These are phyloP conservation scores for Myripristis murdjan DNA, from an alignment of 2,797 vertebrate species.

Conservation along the genomic window DNA sequence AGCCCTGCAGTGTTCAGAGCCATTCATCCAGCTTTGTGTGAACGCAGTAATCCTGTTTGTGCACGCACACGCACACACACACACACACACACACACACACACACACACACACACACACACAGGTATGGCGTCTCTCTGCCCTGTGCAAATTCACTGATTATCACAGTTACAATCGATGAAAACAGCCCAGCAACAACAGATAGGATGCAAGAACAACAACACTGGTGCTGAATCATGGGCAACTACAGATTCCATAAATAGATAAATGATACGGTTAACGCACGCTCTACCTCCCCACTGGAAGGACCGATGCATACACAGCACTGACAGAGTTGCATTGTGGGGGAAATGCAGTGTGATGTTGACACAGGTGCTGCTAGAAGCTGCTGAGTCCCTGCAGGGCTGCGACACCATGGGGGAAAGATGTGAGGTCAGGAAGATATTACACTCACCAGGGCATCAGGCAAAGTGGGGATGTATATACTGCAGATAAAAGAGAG, in stretches of 20 bases:
- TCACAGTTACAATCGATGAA: constrained; percentile 10
- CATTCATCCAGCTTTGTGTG: background rate
- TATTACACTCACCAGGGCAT: background rate
- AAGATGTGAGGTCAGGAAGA: background rate
- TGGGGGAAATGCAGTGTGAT: background rate
- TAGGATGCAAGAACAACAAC: constrained; percentile 41
- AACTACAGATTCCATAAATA: constrained; percentile 11
- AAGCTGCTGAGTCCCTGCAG: background rate
- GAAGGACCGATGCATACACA: constrained; percentile 16
- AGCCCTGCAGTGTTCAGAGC: background rate
- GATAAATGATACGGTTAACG: background rate
- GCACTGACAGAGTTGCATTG: background rate
- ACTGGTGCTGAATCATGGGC: background rate
- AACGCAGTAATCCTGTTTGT: background rate
- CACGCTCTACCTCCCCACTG: background rate
- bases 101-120: too few relatives aligned
- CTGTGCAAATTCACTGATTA: background rate
- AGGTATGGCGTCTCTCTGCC: background rate
- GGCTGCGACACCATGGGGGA: background rate
- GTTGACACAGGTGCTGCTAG: constrained; percentile 16
- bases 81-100: too few relatives aligned
- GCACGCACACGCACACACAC: too few relatives aligned
- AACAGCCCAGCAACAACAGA: constrained; percentile 47
- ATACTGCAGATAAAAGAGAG: background rate
- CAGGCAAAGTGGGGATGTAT: background rate